Base-by-base conservation (phyloP, 2,888 invertebrate genomes). In the Amphipoea lucens region DNA sequence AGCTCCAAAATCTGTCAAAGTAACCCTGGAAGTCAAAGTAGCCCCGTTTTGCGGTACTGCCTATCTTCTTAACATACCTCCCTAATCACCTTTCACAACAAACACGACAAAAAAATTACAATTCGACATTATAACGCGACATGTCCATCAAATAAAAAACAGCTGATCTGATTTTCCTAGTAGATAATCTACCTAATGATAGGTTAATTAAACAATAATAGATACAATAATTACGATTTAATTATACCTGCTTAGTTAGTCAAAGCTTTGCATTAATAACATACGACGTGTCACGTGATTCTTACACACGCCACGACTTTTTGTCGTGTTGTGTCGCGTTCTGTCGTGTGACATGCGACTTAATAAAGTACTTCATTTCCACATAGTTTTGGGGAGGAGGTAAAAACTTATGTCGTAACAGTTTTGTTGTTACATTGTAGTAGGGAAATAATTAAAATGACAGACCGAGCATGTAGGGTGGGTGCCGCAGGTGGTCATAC, bases 301-400 rank as follows among this genome's bases (percentile, higher is more conserved):
- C 0, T 23, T 23, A 23, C 14, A n/a, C 74, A 74, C 69, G 81
- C 60, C 20, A 57, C 29, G 45, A 60, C 4, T 81, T 75, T 77
- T 85, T 84, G 71, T 74, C 66, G 63, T 62, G 57, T 77, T 81
- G 81, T 75, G 71, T 74, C 66, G 67, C 54, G 57, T 67, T 29
- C 7, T 77, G 57, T 81, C 76, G 71, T 74, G 82, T 40, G 36
- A 29, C 86, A 84, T 82, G 84, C 82, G 23, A 81, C 60, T 51
- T 45, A 45, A 20, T 14, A 1, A 42, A 17, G 17, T 72, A 20
- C 12, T 40, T 62, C 12, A 84, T 73, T 80, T 80, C 84, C 54
- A 75, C 72, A 40, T 76, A 9, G 23, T 42, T 84, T 84, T 75
- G 60, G 51, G 3, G 40, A 7, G 4, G 51, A 62, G 20, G 51